phyloP scores from a whole-genome alignment of 2,888 invertebrate genomes.

The Trichopria drosophilae region DNA sequence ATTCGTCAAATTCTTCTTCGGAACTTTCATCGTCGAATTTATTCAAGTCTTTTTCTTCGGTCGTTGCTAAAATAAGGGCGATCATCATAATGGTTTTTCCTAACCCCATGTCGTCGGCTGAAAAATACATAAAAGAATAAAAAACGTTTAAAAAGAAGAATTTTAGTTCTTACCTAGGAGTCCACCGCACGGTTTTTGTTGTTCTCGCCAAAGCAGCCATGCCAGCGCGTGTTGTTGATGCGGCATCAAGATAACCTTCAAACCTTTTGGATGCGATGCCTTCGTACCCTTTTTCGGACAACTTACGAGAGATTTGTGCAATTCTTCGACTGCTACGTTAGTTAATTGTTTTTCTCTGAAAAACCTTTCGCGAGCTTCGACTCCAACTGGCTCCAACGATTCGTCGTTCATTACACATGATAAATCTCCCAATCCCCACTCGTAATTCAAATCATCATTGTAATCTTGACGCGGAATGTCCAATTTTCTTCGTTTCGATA shows the following conservation, averaged over 20 bases:
- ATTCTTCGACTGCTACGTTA: constrained; percentile 67
- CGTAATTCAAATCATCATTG: too few relatives aligned
- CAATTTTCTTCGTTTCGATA: too few relatives aligned
- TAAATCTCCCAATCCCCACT: too few relatives aligned
- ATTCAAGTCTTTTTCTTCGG: constrained; percentile 49
- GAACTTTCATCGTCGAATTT: background rate
- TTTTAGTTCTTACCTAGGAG: constrained; percentile 63
- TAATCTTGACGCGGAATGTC: too few relatives aligned
- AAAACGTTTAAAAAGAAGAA: background rate
- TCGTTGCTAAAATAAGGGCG: constrained; percentile 66
- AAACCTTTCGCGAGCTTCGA: constrained; percentile 39
- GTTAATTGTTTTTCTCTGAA: constrained; percentile 58
- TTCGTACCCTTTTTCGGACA: constrained; percentile 68
- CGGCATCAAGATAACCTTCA: constrained; percentile 70
- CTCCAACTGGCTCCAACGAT: constrained; percentile 32
- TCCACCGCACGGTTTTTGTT: constrained; percentile 77
- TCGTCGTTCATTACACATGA: too few relatives aligned
- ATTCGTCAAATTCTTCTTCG: background rate
- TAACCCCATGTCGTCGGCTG: constrained; percentile 75
- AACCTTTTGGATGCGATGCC: constrained; percentile 63
- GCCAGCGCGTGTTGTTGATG: constrained; percentile 81
- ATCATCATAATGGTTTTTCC: constrained; percentile 81
- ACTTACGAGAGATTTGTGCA: constrained; percentile 69
- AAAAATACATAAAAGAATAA: background rate
- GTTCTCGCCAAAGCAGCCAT: constrained; percentile 85